These are phyloP conservation scores for Coregonus suidteri DNA, from an alignment of 2,797 vertebrate species.

Conservation along the genomic window DNA sequence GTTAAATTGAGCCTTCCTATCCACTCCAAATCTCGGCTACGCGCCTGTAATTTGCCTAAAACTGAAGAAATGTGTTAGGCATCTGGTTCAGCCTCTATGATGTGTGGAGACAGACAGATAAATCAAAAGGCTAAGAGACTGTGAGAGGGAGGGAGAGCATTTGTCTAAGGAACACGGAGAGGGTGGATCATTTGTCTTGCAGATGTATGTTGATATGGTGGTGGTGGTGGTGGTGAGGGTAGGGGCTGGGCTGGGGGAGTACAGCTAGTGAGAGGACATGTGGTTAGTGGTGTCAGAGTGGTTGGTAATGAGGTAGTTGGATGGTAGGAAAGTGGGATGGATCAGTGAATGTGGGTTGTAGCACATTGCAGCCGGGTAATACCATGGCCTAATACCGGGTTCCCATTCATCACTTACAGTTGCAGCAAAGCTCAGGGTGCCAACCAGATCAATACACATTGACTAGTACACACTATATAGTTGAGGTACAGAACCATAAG, in stretches of 20 bases:
- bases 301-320: slow-evolving; percentile 38
- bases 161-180: slow-evolving; percentile 73
- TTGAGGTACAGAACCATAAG: slow-evolving; percentile 43
- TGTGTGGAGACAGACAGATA: slow-evolving; percentile 62
- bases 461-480: slow-evolving; percentile 46
- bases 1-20: slow-evolving; percentile 74
- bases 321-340: slow-evolving; percentile 56
- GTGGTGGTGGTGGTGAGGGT: slow-evolving; percentile 44
- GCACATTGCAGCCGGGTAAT: slow-evolving; percentile 49
- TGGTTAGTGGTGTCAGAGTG: slow-evolving; percentile 56
- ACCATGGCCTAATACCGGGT: slow-evolving; percentile 26
- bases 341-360: slow-evolving; percentile 50
- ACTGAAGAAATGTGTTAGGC: slow-evolving; percentile 58
- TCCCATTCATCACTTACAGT: slow-evolving; percentile 46
- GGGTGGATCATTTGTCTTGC: slow-evolving; percentile 76
- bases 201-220: slow-evolving; percentile 70
- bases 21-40: slow-evolving; percentile 72
- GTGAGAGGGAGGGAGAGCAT: slow-evolving; percentile 68
- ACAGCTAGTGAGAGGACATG: slow-evolving; percentile 50
- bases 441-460: slow-evolving; percentile 63
- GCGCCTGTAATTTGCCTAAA: slow-evolving; percentile 76
- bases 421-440: slow-evolving; percentile 46
- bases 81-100: slow-evolving; percentile 60
- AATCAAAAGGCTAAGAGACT: slow-evolving; percentile 64
- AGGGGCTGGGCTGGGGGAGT: slow-evolving; percentile 33